Conservation (phyloP, 1,140 invertebrate genomes). For the Bombus impatiens region DNA sequence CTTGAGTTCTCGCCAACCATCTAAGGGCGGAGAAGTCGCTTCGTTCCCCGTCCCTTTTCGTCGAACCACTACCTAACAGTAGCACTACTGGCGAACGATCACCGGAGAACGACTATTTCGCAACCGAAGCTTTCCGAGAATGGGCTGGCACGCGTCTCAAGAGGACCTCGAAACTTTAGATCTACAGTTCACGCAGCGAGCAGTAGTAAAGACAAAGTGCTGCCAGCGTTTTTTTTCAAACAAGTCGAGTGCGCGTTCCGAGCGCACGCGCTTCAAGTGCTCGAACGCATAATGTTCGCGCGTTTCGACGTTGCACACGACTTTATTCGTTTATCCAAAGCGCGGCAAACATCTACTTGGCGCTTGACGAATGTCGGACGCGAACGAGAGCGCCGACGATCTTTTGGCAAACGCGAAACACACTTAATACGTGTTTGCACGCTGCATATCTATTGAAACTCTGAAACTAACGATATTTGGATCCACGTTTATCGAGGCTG, state of each 20-base stretch:
- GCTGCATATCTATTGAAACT: not conserved
- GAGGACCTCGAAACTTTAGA: not conserved
- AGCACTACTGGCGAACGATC: not conserved
- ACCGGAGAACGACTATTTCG: not conserved
- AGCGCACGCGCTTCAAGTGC: not conserved
- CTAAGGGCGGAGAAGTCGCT: slow-evolving; percentile 3
- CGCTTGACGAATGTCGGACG: not conserved
- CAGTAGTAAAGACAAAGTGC: not conserved
- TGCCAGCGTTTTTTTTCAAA: not conserved
- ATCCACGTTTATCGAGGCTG: not conserved
- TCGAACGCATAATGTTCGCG: not conserved
- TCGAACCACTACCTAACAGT: not conserved
- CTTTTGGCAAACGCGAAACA: not conserved
- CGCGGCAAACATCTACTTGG: not conserved
- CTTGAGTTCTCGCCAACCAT: slow-evolving; percentile 13
- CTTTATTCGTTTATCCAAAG: not conserved
- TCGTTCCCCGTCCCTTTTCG: not conserved
- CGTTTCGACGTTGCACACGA: not conserved
- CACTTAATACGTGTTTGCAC: too few species aligned
- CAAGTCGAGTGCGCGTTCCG: not conserved
- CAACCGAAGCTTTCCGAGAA: not conserved
- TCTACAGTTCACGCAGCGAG: not conserved
- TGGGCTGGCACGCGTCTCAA: not conserved
- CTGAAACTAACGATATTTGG: not conserved
- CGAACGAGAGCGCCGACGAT: not conserved